Conservation (phyloP, 2,888 invertebrate genomes). For the Pseudococcus longispinus region DNA sequence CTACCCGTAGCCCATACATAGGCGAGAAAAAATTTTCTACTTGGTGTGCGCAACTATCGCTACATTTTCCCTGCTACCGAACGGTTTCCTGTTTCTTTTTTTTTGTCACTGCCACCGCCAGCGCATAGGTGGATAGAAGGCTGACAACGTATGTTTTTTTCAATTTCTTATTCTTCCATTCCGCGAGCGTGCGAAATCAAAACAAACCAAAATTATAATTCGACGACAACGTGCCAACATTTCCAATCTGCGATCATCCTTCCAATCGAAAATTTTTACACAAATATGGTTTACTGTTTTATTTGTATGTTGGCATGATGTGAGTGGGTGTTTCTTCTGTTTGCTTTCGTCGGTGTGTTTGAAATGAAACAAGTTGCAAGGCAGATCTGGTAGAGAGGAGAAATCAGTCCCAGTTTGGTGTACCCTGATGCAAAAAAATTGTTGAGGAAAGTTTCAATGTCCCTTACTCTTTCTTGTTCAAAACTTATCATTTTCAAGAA, state of each 20-base stretch:
- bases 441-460: no score
- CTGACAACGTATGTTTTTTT: background rate
- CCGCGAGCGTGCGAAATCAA: background rate
- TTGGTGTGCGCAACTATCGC: background rate
- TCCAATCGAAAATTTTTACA: background rate
- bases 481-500: no score
- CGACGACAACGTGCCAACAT: conserved; percentile 7
- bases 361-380: no score
- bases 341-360: no score
- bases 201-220: conserved; percentile 11
- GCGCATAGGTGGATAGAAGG: background rate
- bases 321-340: background rate
- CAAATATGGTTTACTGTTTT: background rate
- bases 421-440: no score
- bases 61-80: background rate
- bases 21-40: conserved; percentile 9
- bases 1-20: background rate
- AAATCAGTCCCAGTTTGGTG: no score
- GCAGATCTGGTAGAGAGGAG: no score
- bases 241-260: background rate
- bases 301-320: background rate
- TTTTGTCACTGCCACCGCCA: background rate
- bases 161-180: background rate
- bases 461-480: no score
- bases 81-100: conserved; percentile 8